These are phyloP conservation scores for Ostrea denselamellosa DNA, from an alignment of 1,140 invertebrate species.

Conservation along the genomic window DNA sequence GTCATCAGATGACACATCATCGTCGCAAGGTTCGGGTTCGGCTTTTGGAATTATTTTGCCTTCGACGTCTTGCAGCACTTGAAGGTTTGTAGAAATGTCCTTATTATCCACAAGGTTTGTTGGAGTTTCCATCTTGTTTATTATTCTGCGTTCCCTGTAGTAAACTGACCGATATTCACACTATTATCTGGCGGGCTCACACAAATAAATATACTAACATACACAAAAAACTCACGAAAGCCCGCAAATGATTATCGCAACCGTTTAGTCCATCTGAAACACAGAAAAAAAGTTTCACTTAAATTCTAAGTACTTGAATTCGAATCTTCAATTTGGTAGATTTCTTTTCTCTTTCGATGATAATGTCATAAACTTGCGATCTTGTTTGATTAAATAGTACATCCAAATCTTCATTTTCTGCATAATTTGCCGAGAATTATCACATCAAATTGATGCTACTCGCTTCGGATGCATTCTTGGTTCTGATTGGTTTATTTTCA, in stretches of 20 bases:
- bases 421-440: slow-evolving; percentile 55
- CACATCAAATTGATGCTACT: slow-evolving; percentile 29
- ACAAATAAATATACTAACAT: slow-evolving; percentile 48
- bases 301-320: slow-evolving; percentile 31
- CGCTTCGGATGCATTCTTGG: background rate
- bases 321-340: slow-evolving; percentile 4
- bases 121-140: slow-evolving; percentile 44
- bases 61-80: slow-evolving; percentile 41
- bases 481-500: slow-evolving; percentile 27
- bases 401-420: slow-evolving; percentile 49
- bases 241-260: slow-evolving; percentile 15
- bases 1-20: slow-evolving; percentile 48
- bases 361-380: slow-evolving; percentile 47
- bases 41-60: slow-evolving; percentile 48
- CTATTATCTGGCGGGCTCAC: slow-evolving; percentile 42
- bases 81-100: slow-evolving; percentile 30
- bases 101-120: slow-evolving; percentile 39
- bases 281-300: slow-evolving; percentile 27
- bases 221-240: slow-evolving; percentile 41
- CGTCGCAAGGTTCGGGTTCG: slow-evolving; percentile 48
- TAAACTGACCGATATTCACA: slow-evolving; percentile 52
- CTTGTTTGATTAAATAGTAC: slow-evolving; percentile 47
- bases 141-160: slow-evolving; percentile 47
- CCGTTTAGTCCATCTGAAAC: slow-evolving; percentile 15
- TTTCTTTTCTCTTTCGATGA: slow-evolving; percentile 45